A percentile compares a stretch with the other conserved stretches of the same genome.
Evolutionary conservation across 2,888 invertebrate species (phyloP).

Genomic region (Julus scandinavius): DNA sequence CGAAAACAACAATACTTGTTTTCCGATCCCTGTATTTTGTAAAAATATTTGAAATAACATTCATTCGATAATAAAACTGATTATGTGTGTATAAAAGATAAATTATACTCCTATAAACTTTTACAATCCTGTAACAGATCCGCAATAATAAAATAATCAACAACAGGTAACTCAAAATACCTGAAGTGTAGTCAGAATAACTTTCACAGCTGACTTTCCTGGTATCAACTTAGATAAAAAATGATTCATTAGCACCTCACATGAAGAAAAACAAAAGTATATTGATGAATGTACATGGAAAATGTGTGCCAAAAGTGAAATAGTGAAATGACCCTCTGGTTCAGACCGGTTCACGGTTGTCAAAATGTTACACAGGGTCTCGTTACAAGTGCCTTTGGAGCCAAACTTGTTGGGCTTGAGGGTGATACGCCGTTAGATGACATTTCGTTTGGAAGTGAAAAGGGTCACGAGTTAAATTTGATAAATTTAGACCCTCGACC

Average conservation of each 20-base stretch:
- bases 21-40: not conserved
- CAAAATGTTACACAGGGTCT: conserved; percentile 19
- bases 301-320: conserved; percentile 27
- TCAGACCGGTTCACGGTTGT: conserved; percentile 13
- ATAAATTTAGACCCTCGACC: conserved; percentile 33
- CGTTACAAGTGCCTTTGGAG: conserved; percentile 8
- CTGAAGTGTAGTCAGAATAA: too few relatives aligned
- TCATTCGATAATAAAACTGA: too few relatives aligned
- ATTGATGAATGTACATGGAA: not conserved
- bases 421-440: conserved; percentile 27
- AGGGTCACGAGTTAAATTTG: conserved; percentile 33
- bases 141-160: too few relatives aligned
- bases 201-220: too few relatives aligned
- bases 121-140: too few relatives aligned
- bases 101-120: too few relatives aligned
- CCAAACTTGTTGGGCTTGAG: conserved; percentile 22
- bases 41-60: too few relatives aligned
- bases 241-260: not conserved
- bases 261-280: not conserved
- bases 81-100: too few relatives aligned
- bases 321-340: not conserved
- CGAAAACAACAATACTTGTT: not conserved
- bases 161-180: too few relatives aligned
- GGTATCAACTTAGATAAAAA: not conserved
- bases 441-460: conserved; percentile 33